Conservation (phyloP, 2,113 vertebrate species). For the human (Homo sapiens) region GRCh38 chr1:41955001-41955500, state of each 20-base stretch:
- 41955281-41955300: not conserved
- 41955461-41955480: not conserved
- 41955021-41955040: not conserved
- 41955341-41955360: conserved; percentile 22
- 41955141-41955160: not conserved
- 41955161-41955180: not conserved
- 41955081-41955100: not conserved
- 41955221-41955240: not conserved
- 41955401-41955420: conserved; percentile 6
- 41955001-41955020: not conserved
- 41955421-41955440: conserved; percentile 34
- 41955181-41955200: not conserved
- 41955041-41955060: not conserved
- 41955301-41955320: conserved; percentile 11
- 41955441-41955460: not conserved
- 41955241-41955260: not conserved
- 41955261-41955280: not conserved
- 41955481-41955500: not conserved
- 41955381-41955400: conserved; percentile 56
- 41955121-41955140: not conserved
- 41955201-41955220: not conserved
- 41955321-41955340: conserved; percentile 21
- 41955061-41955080: not conserved
- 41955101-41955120: conserved; percentile 26
- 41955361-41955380: conserved; percentile 1